Percentiles rank a stretch among this genome's conserved stretches.
These are phyloP conservation scores for Bradypus variegatus DNA, from an alignment of 2,797 vertebrate genomes.

Conservation along the genomic window DNA sequence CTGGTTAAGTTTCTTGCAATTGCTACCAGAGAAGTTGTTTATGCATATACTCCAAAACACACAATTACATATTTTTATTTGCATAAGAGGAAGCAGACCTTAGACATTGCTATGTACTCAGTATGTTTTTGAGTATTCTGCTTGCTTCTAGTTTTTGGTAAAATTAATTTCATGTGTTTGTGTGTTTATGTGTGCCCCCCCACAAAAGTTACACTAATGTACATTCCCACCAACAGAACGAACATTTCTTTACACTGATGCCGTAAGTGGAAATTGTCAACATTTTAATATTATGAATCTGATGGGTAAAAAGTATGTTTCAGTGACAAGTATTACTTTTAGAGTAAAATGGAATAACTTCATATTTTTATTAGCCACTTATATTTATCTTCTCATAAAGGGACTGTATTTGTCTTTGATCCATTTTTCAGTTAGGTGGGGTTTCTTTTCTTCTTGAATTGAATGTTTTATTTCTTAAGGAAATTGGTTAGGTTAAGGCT, in stretches of 20 bases:
- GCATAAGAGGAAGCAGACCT: not conserved
- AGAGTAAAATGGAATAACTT: not conserved
- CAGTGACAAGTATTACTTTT: not conserved
- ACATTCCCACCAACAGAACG: not conserved
- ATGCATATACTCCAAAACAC: not conserved
- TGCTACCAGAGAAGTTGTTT: not conserved
- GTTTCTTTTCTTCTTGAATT: not conserved
- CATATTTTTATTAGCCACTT: not conserved
- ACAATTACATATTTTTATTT: not conserved
- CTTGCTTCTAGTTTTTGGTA: too few relatives aligned
- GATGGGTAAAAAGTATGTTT: not conserved
- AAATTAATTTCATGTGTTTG: too few relatives aligned
- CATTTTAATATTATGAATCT: not conserved
- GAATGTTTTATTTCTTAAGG: not conserved
- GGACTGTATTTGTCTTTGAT: not conserved
- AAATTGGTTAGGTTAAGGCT: not conserved
- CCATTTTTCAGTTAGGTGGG: not conserved
- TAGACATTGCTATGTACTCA: not conserved
- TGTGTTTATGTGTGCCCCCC: not conserved
- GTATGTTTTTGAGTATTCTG: not conserved
- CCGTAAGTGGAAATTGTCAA: not conserved
- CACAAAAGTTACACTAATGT: not conserved
- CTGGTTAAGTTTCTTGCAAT: not conserved
- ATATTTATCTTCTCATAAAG: not conserved
- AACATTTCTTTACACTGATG: not conserved